Percentiles rank a stretch among this genome's conserved stretches.
Evolutionary conservation across 2,113 vertebrate genomes (phyloP).

Genomic region (Dromas ardeola): DNA sequence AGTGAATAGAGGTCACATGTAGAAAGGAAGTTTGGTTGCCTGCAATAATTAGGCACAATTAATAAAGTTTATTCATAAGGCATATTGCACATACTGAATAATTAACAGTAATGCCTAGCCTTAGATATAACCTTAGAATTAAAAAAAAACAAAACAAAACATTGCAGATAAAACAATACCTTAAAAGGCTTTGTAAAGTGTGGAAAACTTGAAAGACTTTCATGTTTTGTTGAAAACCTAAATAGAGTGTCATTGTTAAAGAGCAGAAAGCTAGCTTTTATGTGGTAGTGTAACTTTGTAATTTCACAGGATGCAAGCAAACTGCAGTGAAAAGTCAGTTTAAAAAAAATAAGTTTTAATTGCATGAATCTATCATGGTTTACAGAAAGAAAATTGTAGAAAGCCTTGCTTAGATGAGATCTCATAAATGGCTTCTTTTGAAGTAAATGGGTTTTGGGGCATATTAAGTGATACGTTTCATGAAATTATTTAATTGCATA

Average conservation of each 20-base stretch:
- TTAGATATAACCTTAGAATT: neutral
- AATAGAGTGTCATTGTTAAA: neutral
- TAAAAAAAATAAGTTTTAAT: neutral
- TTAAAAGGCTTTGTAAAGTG: neutral
- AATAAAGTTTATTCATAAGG: neutral
- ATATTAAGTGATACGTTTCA: neutral
- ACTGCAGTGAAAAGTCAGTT: neutral
- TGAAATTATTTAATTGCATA: neutral
- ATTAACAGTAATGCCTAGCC: neutral
- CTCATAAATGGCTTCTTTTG: neutral
- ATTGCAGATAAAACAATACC: neutral
- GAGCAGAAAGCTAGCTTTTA: neutral
- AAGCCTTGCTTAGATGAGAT: neutral
- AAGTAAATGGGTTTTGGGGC: neutral
- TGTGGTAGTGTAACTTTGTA: neutral
- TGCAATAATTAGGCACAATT: neutral
- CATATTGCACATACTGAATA: neutral
- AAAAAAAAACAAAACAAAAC: neutral
- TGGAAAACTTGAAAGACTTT: neutral
- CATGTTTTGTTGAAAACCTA: neutral
- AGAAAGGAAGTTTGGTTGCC: neutral
- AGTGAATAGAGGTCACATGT: neutral
- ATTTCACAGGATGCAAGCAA: neutral
- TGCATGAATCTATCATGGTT: neutral
- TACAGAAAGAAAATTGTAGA: neutral